Conservation (phyloP, 2,888 invertebrate species). For the Laspeyria flexula region DNA sequence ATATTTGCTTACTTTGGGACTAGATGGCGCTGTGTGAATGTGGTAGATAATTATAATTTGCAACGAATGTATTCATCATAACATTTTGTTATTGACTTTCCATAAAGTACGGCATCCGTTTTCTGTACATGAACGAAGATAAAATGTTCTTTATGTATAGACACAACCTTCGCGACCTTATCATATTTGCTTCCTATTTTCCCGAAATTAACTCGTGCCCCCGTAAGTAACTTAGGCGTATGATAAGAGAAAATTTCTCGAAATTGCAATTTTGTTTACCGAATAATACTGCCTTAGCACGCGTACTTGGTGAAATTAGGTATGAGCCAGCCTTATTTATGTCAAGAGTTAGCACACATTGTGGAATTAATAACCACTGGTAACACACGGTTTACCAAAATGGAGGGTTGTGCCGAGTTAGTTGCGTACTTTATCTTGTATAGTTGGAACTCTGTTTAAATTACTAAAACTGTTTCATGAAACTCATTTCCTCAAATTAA, state of each 20-base stretch:
- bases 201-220: conserved; percentile 29
- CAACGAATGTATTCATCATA: no score
- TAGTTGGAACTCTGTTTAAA: neutral
- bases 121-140: conserved; percentile 23
- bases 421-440: neutral
- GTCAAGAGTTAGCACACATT: conserved; percentile 23
- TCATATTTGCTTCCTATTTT: conserved; percentile 30
- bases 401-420: neutral
- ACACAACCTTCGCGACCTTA: conserved; percentile 25
- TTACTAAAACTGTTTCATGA: no score
- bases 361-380: conserved; percentile 27
- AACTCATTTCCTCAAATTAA: no score
- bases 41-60: no score
- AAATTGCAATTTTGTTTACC: conserved; percentile 37
- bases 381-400: neutral
- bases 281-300: conserved; percentile 19
- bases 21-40: no score
- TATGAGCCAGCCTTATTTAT: conserved; percentile 24
- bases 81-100: no score
- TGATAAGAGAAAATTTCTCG: conserved; percentile 37
- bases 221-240: conserved; percentile 24
- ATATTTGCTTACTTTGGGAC: no score
- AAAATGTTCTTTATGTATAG: conserved; percentile 20
- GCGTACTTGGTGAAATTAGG: conserved; percentile 14
- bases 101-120: neutral